Evolutionary conservation across 2,888 invertebrate genomes (phyloP), one percentile per base, ranked within the genome.

Genomic region (Galerucella nymphaeae): DNA sequence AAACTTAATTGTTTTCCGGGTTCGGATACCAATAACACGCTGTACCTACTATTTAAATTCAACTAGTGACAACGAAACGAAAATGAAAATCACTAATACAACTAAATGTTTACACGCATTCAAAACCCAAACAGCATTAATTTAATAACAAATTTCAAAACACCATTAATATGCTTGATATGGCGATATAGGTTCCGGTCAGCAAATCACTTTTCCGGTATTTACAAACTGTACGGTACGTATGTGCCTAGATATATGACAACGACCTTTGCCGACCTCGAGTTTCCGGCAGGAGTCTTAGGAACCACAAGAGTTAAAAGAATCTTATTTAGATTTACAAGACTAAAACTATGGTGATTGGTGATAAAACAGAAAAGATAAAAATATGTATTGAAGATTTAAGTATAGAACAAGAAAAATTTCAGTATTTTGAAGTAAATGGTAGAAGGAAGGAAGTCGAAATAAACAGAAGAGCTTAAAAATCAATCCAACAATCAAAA

Each of bases 141-240:
- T 61, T 53, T 16, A 66, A 66, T 72, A 69, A 59, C 64, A 30
- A 45, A 30, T n/a, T 48, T 14, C 20, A 70, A 58, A 61, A 41
- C 62, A 42, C 58, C 63, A 76, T 80, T 75, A 79, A 76, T 79
- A 80, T 80, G 77, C 80, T 74, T 20, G 70, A 73, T 76, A 79
- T 77, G 74, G 77, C 75, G 61, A 75, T 78, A 75, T 67, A 65
- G 78, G 78, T 79, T 81, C 81, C 80, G 79, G 76, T 77, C 78
- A 78, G 75, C 79, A 78, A 79, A 79, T 74, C 80, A 76, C 75
- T 78, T 79, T 79, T 81, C 81, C 81, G 81, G 80, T 79, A 73
- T 41, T 62, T 62, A 42, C 2, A 41, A 53, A 53, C 16, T 72
- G 11, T 69, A 70, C 23, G 45, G 57, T 62, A 62, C 58, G 38